Evolutionary conservation across 2,888 invertebrate species (phyloP), one percentile per base, ranked within the genome.

Genomic region (Cheilosia urbana): DNA sequence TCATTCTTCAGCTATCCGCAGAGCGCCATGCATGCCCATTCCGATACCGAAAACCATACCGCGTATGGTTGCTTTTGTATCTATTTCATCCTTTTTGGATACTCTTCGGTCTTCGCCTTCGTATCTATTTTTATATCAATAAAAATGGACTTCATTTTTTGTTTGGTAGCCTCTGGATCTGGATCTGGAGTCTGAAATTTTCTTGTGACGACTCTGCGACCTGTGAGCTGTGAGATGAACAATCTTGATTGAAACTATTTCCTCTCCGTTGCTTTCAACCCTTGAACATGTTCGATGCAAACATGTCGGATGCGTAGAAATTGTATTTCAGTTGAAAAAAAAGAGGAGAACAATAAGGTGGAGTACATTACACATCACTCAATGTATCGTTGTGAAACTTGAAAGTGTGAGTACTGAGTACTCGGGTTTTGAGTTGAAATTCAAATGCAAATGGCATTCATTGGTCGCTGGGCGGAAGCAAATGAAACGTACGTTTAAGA

Each of bases 391-490:
- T 79, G 45, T 47, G 63, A 17, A 53, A 24, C 21, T 62, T 42
- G 49, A 49, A 68, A 68, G 55, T 58, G 37, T 79, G 73, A 80
- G 72, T 84, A 80, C 80, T 79, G 73, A 80, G 72, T 84, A 80
- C 80, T 53, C 51, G 24, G 19, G n/a, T 58, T 71, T 76, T 85
- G 84, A 85, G 84, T 76, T 51, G 76, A 62, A 76, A 57, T 62
- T 69, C 15, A 55, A 72, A 84, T 76, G 75, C 62, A 76, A 85
- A 85, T 85, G 80, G 17, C 62, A 60, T 79, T 72, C 80, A 80
- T 80, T 85, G 84, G 84, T 85, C 66, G 84, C 62, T 85, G 84
- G 84, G 84, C 84, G 80, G 80, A 73, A 83, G 80, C 76, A 80
- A 85, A 62, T 49, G 49, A 76, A 80, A 79, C 42, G 80, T 72